phyloP scores from a whole-genome alignment of 2,797 vertebrate genomes.

The Sebastes oblongus region DNA sequence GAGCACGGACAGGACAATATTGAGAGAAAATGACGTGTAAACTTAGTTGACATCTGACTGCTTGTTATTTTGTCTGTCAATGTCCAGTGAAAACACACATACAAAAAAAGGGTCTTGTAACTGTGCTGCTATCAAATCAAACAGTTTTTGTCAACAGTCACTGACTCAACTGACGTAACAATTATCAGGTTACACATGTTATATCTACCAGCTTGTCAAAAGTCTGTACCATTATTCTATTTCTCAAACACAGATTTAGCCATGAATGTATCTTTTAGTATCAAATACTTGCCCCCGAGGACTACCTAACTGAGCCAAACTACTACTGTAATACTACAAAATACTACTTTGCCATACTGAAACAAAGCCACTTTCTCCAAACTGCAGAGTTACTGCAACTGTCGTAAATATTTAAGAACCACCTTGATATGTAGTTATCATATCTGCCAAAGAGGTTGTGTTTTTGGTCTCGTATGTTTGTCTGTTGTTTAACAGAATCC shows the following conservation, averaged over 20 bases:
- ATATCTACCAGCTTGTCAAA: background rate
- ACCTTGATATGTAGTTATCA: background rate
- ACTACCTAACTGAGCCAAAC: background rate
- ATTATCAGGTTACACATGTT: background rate
- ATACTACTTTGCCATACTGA: background rate
- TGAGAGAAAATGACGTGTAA: conserved; percentile 9
- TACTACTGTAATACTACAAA: background rate
- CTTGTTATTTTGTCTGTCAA: conserved; percentile 10
- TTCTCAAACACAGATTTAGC: background rate
- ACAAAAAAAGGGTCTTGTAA: background rate
- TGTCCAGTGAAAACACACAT: background rate
- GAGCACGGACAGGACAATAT: background rate
- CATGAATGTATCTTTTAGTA: background rate
- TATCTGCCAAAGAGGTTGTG: background rate
- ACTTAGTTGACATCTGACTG: conserved; percentile 26
- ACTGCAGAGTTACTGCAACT: background rate
- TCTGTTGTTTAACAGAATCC: background rate
- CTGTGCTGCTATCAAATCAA: background rate
- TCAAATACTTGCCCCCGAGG: background rate
- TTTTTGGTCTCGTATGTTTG: background rate
- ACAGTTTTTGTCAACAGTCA: background rate
- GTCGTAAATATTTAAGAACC: background rate
- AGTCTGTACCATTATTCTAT: background rate
- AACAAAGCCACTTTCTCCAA: background rate
- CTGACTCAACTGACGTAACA: background rate